phyloP scores from a whole-genome alignment of 1,140 invertebrate genomes.

The Campoletis sonorensis region DNA sequence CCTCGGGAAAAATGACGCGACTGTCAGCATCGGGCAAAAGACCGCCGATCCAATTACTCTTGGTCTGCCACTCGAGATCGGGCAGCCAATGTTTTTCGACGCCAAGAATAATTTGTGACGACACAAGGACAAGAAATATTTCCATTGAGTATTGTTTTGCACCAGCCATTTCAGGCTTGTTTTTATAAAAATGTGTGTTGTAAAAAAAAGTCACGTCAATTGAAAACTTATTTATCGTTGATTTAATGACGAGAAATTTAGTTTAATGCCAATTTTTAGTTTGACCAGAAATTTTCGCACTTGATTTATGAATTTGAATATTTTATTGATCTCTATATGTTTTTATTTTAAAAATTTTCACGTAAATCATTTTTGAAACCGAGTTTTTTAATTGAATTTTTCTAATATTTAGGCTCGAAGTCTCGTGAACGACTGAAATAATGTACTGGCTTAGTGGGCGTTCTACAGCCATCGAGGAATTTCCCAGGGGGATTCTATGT shows the following conservation, averaged over 20 bases:
- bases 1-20: slow-evolving; percentile 65
- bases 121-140: background rate
- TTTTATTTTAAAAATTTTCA: too few species aligned
- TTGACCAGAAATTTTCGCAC: too few species aligned
- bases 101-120: background rate
- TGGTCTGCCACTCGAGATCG: slow-evolving; percentile 67
- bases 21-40: slow-evolving; percentile 60
- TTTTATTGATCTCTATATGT: too few species aligned
- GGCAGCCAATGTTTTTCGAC: slow-evolving; percentile 66
- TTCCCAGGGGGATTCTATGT: slow-evolving; percentile 10
- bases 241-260: too few species aligned
- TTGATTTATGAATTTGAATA: too few species aligned
- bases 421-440: background rate
- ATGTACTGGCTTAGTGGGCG: slow-evolving; percentile 9
- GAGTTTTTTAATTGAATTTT: background rate
- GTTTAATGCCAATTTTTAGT: too few species aligned
- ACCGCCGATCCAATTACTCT: slow-evolving; percentile 65
- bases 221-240: too few species aligned
- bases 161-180: background rate
- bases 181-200: too few species aligned
- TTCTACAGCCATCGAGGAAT: slow-evolving; percentile 9
- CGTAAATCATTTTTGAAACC: background rate
- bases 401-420: background rate
- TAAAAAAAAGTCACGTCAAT: too few species aligned
- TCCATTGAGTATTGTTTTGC: background rate